A percentile compares a stretch with the other conserved stretches of the same genome.
Conservation (phyloP, 2,113 vertebrate genomes). For the Melanotaenia duboulayi region DNA sequence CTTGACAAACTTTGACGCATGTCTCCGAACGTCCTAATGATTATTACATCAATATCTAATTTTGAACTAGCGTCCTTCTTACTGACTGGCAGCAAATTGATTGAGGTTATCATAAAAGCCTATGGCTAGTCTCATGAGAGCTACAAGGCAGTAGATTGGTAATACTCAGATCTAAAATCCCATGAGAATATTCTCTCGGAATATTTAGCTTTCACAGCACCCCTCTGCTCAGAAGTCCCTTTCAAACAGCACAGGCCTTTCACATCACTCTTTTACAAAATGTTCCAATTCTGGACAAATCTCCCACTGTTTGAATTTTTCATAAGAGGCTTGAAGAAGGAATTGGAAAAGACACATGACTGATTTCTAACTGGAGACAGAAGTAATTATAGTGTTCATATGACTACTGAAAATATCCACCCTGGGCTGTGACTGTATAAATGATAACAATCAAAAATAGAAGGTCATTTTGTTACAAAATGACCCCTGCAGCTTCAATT, state of each 20-base stretch:
- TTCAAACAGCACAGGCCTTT: slow-evolving; percentile 50
- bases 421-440: slow-evolving; percentile 42
- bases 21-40: slow-evolving; percentile 49
- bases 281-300: slow-evolving; percentile 47
- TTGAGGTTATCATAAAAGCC: slow-evolving; percentile 72
- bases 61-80: slow-evolving; percentile 28
- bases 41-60: slow-evolving; percentile 54
- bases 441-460: slow-evolving; percentile 50
- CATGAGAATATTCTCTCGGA: slow-evolving; percentile 53
- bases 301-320: slow-evolving; percentile 27
- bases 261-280: slow-evolving; percentile 60
- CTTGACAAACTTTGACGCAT: slow-evolving; percentile 45
- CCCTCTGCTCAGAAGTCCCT: slow-evolving; percentile 44
- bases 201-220: slow-evolving; percentile 52
- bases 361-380: slow-evolving; percentile 26
- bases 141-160: slow-evolving; percentile 53
- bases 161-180: slow-evolving; percentile 58
- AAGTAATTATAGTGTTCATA: slow-evolving; percentile 42
- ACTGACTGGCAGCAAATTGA: slow-evolving; percentile 54
- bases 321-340: slow-evolving; percentile 25
- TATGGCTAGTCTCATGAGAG: slow-evolving; percentile 45
- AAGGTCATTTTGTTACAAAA: slow-evolving; percentile 49
- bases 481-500: slow-evolving; percentile 46
- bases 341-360: slow-evolving; percentile 24
- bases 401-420: slow-evolving; percentile 39